Evolutionary conservation across 2,888 invertebrate genomes (phyloP).

Genomic region (Sturmia bella): DNA sequence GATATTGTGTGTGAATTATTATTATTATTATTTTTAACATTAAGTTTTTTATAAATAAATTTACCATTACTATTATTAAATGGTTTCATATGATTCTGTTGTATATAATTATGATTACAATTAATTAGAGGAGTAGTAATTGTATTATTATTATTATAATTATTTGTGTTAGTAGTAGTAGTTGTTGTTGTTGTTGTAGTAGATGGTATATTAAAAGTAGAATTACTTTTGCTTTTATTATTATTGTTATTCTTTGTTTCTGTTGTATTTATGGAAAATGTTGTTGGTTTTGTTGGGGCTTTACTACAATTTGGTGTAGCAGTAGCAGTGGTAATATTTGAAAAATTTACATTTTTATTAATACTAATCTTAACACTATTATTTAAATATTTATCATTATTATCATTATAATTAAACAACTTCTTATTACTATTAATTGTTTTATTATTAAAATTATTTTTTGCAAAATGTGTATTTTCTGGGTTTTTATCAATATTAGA

Average conservation of each 20-base stretch:
- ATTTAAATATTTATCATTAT: conserved; percentile 68
- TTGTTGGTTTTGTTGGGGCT: conserved; percentile 46
- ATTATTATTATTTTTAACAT: conserved; percentile 58
- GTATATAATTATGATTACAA: conserved; percentile 53
- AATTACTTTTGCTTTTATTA: conserved; percentile 57
- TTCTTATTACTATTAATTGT: conserved; percentile 55
- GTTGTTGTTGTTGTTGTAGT: conserved; percentile 41
- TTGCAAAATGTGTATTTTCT: conserved; percentile 26
- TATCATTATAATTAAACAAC: conserved; percentile 69
- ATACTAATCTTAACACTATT: conserved; percentile 67
- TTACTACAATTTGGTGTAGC: conserved; percentile 57
- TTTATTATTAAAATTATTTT: conserved; percentile 43
- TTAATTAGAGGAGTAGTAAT: conserved; percentile 58
- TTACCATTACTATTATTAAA: conserved; percentile 62
- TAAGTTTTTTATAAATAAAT: conserved; percentile 50
- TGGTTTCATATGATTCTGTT: conserved; percentile 63
- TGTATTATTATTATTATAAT: conserved; percentile 37
- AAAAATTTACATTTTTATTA: conserved; percentile 70
- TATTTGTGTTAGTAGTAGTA: conserved; percentile 52
- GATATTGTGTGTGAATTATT: conserved; percentile 59
- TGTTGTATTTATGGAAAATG: conserved; percentile 55
- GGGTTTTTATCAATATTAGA: conserved; percentile 26
- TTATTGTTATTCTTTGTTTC: conserved; percentile 69
- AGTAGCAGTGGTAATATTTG: conserved; percentile 57
- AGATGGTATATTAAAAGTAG: conserved; percentile 46